Evolutionary conservation across 1,140 invertebrate species (phyloP), one percentile per base, ranked within the genome.

Genomic region (Ostrea edulis): DNA sequence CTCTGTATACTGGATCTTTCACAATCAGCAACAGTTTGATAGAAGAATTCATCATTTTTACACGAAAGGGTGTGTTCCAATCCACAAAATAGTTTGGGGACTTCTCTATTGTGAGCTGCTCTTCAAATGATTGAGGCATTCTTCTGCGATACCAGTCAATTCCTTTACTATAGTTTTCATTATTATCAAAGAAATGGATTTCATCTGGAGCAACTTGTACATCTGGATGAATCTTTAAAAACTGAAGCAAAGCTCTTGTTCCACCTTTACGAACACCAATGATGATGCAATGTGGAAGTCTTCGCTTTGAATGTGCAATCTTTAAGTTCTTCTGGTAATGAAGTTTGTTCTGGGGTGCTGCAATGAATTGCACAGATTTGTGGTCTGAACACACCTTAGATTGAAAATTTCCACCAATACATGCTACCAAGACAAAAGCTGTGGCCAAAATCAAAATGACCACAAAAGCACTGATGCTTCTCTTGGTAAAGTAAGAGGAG

Each of bases 21-120:
- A 99, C 97, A 20, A 99, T 98, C 0, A 98, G 96, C 52, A 99
- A 95, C 20, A 99, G 95, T 94, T 97, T 98, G 77, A 97, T 97
- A 17, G 96, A 96, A 7, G 97, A 96, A 94, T 98, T 98, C 97
- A 99, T 98, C 77, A 96, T 96, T 90, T 97, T 96, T 0, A 99
- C 97, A 81, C 98, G 95, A 86, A 96, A 96, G 0, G 98, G 98
- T 4, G 97, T 98, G 89, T 97, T 97, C 11, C 85, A 96, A 55
- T 93, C 92, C 11, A 94, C 93, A 90, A 96, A 96, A 91, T 96
- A 96, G 11, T 94, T 94, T 17, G 96, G 96, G 7, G 95, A 95
- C 91, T 96, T 96, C 88, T 96, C 96, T 44, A 96, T 93, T 0
- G 95, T 96, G 9, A 96, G 91, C 89, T 95, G 94, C 71, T 92